Percentiles rank a stretch among this genome's conserved stretches.
Evolutionary conservation across 2,888 invertebrate genomes (phyloP).

Genomic region (Netelia melanura): DNA sequence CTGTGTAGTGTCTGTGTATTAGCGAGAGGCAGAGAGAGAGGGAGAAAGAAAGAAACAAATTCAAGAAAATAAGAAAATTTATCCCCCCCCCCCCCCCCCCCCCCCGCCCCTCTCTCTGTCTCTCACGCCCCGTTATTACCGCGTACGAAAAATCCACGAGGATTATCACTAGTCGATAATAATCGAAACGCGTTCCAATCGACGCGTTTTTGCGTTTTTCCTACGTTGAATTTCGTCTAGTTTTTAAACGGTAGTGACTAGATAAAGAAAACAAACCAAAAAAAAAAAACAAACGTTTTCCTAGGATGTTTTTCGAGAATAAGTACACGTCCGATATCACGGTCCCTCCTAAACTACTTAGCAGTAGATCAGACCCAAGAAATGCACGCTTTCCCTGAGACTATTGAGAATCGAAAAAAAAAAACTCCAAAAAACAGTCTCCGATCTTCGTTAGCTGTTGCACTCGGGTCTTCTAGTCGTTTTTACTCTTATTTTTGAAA

Average conservation of each 20-base stretch:
- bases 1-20: slow-evolving; percentile 40
- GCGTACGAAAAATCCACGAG: slow-evolving; percentile 16
- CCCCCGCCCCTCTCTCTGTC: not conserved
- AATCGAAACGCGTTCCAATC: slow-evolving; percentile 5
- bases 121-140: not conserved
- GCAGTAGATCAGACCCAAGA: slow-evolving; percentile 83
- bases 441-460: slow-evolving; percentile 79
- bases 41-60: not conserved
- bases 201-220: slow-evolving; percentile 4
- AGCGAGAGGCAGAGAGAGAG: slow-evolving; percentile 4
- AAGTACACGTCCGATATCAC: slow-evolving; percentile 86
- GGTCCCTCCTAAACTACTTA: slow-evolving; percentile 85
- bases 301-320: slow-evolving; percentile 82
- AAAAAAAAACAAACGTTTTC: slow-evolving; percentile 49
- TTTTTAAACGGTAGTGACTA: slow-evolving; percentile 48
- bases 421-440: slow-evolving; percentile 56
- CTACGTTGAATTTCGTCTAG: slow-evolving; percentile 38
- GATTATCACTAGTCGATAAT: slow-evolving; percentile 28
- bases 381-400: slow-evolving; percentile 82
- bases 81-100: not conserved
- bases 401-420: slow-evolving; percentile 51
- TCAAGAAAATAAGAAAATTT: not conserved
- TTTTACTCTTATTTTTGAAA: slow-evolving; percentile 63
- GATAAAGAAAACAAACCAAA: slow-evolving; percentile 1
- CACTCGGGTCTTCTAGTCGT: slow-evolving; percentile 84